Evolutionary conservation across 2,113 vertebrate species (phyloP).

Genomic region (Cyprinodon brontotheroides): DNA sequence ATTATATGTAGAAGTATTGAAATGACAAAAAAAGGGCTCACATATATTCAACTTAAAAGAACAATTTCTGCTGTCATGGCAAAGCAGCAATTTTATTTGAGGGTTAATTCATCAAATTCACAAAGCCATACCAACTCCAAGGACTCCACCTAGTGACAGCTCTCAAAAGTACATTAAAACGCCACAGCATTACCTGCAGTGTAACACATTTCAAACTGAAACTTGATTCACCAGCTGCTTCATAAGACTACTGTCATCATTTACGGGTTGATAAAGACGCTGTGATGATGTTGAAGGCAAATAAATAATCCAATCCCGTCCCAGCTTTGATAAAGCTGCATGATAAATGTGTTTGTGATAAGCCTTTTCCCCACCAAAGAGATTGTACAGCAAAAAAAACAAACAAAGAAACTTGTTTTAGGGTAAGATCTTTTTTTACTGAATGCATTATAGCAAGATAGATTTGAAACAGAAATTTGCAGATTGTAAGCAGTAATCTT

Average conservation of each 20-base stretch:
- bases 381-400: constrained; percentile 31
- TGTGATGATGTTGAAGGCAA: constrained; percentile 37
- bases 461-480: background rate
- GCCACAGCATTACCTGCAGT: no score
- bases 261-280: background rate
- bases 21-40: constrained; percentile 18
- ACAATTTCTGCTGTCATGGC: constrained; percentile 12
- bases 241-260: background rate
- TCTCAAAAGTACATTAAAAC: background rate
- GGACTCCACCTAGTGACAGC: constrained; percentile 67
- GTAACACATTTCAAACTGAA: background rate
- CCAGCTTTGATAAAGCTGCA: constrained; percentile 38
- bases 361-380: constrained; percentile 20
- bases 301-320: constrained; percentile 39
- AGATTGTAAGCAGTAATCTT: constrained; percentile 46
- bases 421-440: constrained; percentile 66
- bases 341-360: constrained; percentile 54
- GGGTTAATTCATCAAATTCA: background rate
- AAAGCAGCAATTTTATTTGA: constrained; percentile 15
- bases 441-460: background rate
- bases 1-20: background rate
- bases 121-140: constrained; percentile 34
- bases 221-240: background rate
- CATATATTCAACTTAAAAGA: background rate
- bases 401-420: constrained; percentile 17